phyloP scores from a whole-genome alignment of 1,140 invertebrate species.

The Penaeus vannamei region DNA sequence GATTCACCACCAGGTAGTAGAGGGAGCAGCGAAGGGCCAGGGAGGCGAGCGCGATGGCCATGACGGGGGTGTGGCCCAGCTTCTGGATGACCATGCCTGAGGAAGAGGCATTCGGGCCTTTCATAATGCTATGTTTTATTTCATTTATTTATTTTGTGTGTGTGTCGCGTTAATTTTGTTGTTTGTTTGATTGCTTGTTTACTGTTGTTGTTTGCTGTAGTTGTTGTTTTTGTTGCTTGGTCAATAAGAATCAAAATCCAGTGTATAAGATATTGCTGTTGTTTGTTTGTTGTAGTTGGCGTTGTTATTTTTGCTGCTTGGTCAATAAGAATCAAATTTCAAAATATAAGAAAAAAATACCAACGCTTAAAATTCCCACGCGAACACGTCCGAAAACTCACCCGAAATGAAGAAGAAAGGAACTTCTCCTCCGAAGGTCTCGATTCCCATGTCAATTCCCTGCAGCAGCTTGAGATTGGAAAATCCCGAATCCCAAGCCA shows the following conservation, averaged over 20 bases:
- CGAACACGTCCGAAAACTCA: neutral
- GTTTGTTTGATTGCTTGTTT: too few relatives aligned
- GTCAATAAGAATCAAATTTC: too few relatives aligned
- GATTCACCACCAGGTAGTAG: conserved; percentile 85
- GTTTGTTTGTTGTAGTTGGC: too few relatives aligned
- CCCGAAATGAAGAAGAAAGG: conserved; percentile 91
- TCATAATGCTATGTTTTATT: neutral
- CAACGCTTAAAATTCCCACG: too few relatives aligned
- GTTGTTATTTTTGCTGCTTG: too few relatives aligned
- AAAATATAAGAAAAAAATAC: too few relatives aligned
- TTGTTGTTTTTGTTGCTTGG: too few relatives aligned
- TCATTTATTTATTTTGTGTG: neutral
- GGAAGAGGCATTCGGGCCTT: conserved; percentile 43
- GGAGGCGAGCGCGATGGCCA: conserved; percentile 83
- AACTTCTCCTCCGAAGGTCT: conserved; percentile 87
- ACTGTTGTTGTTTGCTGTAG: too few relatives aligned
- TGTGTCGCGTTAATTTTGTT: neutral
- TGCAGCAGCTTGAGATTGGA: conserved; percentile 82
- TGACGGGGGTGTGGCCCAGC: conserved; percentile 85
- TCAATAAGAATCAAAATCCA: too few relatives aligned
- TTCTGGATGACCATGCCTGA: conserved; percentile 82
- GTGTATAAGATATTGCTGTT: too few relatives aligned
- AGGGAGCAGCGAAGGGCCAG: conserved; percentile 83
- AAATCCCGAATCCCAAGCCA: conserved; percentile 69
- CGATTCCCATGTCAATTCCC: conserved; percentile 83